Conservation (phyloP, 2,113 vertebrate species). For the Micronycteris hirsuta region DNA sequence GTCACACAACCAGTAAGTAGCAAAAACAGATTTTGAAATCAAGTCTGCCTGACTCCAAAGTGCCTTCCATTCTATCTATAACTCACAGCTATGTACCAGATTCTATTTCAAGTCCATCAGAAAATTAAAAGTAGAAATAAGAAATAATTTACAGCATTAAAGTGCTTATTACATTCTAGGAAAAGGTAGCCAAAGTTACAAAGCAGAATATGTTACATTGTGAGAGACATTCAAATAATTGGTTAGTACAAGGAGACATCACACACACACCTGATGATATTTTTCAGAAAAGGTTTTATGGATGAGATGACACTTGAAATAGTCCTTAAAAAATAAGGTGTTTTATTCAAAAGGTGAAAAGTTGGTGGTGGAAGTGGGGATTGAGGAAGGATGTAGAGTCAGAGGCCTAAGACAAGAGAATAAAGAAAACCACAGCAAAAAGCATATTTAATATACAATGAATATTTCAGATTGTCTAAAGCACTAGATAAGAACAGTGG, state of each 20-base stretch:
- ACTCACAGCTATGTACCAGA: neutral
- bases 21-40: neutral
- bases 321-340: neutral
- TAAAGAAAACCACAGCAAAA: neutral
- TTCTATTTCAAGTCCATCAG: neutral
- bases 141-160: constrained; percentile 1
- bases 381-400: neutral
- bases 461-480: neutral
- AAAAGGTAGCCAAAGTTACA: neutral
- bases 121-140: neutral
- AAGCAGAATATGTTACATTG: neutral
- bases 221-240: neutral
- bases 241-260: neutral
- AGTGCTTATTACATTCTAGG: neutral
- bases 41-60: neutral
- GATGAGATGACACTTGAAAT: neutral
- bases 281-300: neutral
- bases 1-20: neutral
- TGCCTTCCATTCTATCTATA: neutral
- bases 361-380: neutral
- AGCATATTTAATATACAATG: neutral
- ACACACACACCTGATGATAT: neutral
- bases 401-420: neutral
- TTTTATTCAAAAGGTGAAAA: constrained; percentile 1
- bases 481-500: neutral